A percentile compares a stretch with the other conserved stretches of the same genome.
Conservation (phyloP, 1,140 invertebrate genomes). For the Pseudomyrmex concolor region DNA sequence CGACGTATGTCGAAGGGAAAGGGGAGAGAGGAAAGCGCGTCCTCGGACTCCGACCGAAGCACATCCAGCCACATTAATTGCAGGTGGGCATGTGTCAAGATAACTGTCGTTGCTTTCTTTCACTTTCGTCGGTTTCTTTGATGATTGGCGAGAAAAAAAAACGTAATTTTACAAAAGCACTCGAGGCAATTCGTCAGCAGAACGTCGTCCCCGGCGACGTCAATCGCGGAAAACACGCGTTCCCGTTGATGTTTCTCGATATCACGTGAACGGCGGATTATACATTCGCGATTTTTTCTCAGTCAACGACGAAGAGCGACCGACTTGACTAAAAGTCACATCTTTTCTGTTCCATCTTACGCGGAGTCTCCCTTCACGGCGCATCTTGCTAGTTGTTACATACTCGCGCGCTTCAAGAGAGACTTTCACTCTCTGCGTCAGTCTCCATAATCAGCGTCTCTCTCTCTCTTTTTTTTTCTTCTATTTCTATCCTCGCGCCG, state of each 20-base stretch:
- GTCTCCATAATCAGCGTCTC: conserved; percentile 10
- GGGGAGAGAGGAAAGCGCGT: not conserved
- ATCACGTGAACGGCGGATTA: not conserved
- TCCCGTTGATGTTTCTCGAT: not conserved
- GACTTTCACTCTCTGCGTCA: conserved; percentile 38
- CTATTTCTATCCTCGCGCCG: not conserved
- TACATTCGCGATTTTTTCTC: not conserved
- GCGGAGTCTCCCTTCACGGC: not conserved
- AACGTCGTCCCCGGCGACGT: not conserved
- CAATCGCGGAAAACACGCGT: not conserved
- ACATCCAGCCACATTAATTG: not conserved
- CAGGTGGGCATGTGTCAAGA: too few species aligned
- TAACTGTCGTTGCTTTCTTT: conserved; percentile 34
- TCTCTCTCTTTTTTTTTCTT: not conserved
- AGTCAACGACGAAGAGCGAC: not conserved
- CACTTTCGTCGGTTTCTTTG: too few species aligned
- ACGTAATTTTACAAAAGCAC: too few species aligned
- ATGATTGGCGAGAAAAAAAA: too few species aligned
- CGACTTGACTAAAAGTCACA: not conserved
- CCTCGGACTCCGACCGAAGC: conserved; percentile 17
- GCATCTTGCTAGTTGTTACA: conserved; percentile 7
- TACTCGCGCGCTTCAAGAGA: conserved; percentile 6
- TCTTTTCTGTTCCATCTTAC: not conserved
- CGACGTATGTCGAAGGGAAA: not conserved
- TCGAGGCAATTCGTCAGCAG: too few species aligned